Evolutionary conservation across 2,888 invertebrate species (phyloP), one percentile per base, ranked within the genome.

Genomic region (Mythimna impura): DNA sequence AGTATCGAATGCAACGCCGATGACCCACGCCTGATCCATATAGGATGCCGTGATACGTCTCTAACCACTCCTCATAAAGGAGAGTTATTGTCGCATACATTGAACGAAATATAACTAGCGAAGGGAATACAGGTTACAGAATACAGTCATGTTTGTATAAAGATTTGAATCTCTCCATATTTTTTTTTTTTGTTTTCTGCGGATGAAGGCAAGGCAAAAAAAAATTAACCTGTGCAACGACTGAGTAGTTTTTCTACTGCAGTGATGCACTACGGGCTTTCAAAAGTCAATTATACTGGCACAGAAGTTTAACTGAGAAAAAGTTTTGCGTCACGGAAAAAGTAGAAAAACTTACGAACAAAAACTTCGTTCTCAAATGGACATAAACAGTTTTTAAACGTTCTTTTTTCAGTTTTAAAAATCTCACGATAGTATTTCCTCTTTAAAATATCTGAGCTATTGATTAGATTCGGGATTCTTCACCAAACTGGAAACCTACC

Each of bases 201-300:
- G 17, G 6, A 47, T 17, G 2, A 47, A 47, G 17, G 17, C 8
- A n/a, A 12, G 7, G 20, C 9, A 43, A 50, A 30, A 10, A 20
- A 36, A 72, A 40, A 12, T 50, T 12, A 50, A 30, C 25, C 6
- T 10, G 8, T 61, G 47, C 43, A 66, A 63, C 20, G 60, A 40
- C 12, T 55, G 43, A 63, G 58, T 47, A 62, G 34, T 63, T 72
- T 67, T 52, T 66, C 10, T 54, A 47, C 50, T 66, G 63, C 60
- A 70, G 60, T 12, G 25, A 64, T 73, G 68, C 70, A 66, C 60
- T 54, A 62, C 47, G 5, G n/a, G 43, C 47, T 73, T 73, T 73
- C 40, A 55, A 71, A 82, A 80, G 52, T 65, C 43, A 78, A 72
- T 73, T 72, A 66, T 68, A 68, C 63, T 52, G 14, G 58, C 62